Conservation (phyloP, 2,113 vertebrate species). For the Chloroceryle aenea region DNA sequence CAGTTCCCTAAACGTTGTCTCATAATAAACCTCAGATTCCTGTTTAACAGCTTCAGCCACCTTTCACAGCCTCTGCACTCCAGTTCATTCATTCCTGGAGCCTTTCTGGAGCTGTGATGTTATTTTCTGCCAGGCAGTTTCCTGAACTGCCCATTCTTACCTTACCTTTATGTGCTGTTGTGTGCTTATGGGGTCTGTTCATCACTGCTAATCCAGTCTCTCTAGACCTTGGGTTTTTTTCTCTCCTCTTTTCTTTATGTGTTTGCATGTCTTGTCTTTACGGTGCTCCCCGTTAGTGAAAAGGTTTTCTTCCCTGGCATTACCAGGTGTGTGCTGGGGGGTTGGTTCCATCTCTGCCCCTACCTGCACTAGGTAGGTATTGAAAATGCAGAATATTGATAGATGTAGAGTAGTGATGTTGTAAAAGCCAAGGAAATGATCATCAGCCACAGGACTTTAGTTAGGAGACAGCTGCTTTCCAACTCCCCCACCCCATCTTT, state of each 20-base stretch:
- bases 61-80: background rate
- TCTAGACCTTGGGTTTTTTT: background rate
- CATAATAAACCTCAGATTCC: background rate
- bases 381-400: background rate
- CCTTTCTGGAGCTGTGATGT: background rate
- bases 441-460: background rate
- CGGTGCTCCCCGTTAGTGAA: background rate
- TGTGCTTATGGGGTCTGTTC: background rate
- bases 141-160: background rate
- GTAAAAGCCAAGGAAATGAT: background rate
- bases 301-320: background rate
- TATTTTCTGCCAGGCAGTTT: background rate
- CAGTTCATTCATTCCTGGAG: background rate
- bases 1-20: background rate
- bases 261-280: background rate
- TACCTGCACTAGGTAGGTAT: background rate
- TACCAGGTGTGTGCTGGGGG: background rate
- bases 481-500: accelerated
- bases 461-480: background rate
- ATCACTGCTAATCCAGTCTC: background rate
- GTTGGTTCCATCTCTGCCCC: background rate
- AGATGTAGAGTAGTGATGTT: background rate
- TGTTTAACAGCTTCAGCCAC: background rate
- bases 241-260: background rate
- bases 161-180: background rate